Evolutionary conservation across 2,113 vertebrate species (phyloP).

Genomic region (Sciurus niger): DNA sequence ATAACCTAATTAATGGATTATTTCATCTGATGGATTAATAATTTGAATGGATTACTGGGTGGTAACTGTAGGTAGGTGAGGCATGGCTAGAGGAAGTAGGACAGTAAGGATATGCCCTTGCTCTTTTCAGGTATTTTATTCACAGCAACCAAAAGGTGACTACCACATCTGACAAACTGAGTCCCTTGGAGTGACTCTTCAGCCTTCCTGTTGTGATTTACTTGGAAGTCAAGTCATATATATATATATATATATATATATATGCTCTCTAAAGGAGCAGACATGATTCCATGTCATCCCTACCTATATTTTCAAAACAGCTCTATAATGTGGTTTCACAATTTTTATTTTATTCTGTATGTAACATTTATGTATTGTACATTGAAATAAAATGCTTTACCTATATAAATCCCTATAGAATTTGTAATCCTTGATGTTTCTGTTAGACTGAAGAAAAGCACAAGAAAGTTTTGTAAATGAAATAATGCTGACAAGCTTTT

Average conservation of each 20-base stretch:
- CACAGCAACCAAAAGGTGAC: too few relatives aligned
- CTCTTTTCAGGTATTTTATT: too few relatives aligned
- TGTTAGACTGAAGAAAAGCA: constrained; percentile 55
- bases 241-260: background rate
- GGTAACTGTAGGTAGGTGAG: too few relatives aligned
- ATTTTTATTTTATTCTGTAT: constrained; percentile 28
- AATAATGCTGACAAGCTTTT: constrained; percentile 61
- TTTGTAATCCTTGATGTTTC: constrained; percentile 23
- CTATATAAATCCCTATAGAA: constrained; percentile 22
- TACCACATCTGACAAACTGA: too few relatives aligned
- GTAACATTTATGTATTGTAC: background rate
- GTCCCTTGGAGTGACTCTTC: background rate
- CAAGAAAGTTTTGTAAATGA: constrained; percentile 64
- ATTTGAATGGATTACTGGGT: too few relatives aligned
- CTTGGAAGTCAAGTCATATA: background rate
- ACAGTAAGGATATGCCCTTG: too few relatives aligned
- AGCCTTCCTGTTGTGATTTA: background rate
- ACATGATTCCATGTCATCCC: background rate
- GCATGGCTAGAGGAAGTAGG: too few relatives aligned
- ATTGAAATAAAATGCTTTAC: constrained; percentile 58
- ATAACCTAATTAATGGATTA: too few relatives aligned
- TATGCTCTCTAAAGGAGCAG: background rate
- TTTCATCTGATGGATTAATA: too few relatives aligned
- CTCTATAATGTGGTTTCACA: background rate
- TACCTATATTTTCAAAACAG: constrained; percentile 3